phyloP scores from a whole-genome alignment of 2,797 vertebrate genomes.

The Macropus fuliginosus region DNA sequence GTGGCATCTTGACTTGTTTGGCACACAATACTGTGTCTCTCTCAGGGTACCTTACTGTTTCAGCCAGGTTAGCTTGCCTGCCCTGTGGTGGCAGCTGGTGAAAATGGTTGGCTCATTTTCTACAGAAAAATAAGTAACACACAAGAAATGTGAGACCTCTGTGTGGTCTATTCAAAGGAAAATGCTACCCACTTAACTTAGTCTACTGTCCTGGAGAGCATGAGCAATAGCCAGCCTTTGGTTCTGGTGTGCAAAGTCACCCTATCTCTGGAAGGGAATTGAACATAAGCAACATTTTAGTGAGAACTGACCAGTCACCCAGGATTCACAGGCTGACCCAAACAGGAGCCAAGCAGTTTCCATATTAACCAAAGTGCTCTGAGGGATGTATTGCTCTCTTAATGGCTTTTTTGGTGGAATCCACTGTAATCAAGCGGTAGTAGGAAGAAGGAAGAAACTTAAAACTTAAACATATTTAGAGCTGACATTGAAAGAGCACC shows the following conservation, averaged over 20 bases:
- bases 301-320: neutral
- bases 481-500: neutral
- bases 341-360: neutral
- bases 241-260: neutral
- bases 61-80: neutral
- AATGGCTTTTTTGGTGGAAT: neutral
- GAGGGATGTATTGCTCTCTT: neutral
- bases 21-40: neutral
- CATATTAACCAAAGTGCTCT: neutral
- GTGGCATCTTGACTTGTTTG: neutral
- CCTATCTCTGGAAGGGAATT: neutral
- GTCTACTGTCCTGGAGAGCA: neutral
- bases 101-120: neutral
- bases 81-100: neutral
- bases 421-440: neutral
- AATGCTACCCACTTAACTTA: neutral
- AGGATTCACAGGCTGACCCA: neutral
- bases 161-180: neutral
- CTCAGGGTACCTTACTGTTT: neutral
- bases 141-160: neutral
- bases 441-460: neutral
- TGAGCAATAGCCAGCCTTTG: neutral
- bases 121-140: neutral
- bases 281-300: neutral
- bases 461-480: neutral